Evolutionary conservation across 2,888 invertebrate genomes (phyloP), one percentile per base, ranked within the genome.

Genomic region (Clusia tigrina): DNA sequence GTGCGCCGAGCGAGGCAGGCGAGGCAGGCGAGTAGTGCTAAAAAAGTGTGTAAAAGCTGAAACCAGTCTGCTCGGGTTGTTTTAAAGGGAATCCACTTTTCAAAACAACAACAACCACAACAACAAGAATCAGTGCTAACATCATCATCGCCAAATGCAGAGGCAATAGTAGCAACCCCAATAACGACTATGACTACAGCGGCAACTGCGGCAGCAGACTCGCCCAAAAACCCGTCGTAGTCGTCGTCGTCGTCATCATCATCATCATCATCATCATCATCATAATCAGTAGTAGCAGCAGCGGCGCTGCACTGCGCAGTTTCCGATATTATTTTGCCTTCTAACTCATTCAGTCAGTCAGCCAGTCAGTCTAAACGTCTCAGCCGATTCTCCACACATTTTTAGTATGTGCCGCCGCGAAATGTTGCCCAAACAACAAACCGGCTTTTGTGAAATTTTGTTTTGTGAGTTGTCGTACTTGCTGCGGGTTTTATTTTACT

Each of bases 381-480:
- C 42, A 2, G 20, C 20, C 18, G 5, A 20, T 15, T 48, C 18
- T 48, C 48, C 5, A 22, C 48, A 48, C 32, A 32, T 32, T 32
- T 48, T 18, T 18, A 48, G 20, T 18, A 18, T 6, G 48, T 20
- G 48, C 22, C 48, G 48, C 48, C 18, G 48, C 48, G 2, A 22
- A 48, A 22, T 48, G 48, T 48, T 48, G 48, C 48, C 48, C 48
- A 48, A 48, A 48, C n/a, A n/a, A n/a, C 48, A 48, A 48, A 22
- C 48, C 48, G 48, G 48, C 48, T 48, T 48, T 48, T 48, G 48
- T 48, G 48, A 48, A 48, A 48, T 48, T 48, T 48, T 48, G 42
- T 42, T 10, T 42, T 42, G 6, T 42, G n/a, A n/a, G 9, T 42
- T n/a, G n/a, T n/a, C n/a, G n/a, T 42, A 17, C n/a, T 5, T 6